Conservation (phyloP, 2,888 invertebrate species). For the Sylvicola fuscatus region DNA sequence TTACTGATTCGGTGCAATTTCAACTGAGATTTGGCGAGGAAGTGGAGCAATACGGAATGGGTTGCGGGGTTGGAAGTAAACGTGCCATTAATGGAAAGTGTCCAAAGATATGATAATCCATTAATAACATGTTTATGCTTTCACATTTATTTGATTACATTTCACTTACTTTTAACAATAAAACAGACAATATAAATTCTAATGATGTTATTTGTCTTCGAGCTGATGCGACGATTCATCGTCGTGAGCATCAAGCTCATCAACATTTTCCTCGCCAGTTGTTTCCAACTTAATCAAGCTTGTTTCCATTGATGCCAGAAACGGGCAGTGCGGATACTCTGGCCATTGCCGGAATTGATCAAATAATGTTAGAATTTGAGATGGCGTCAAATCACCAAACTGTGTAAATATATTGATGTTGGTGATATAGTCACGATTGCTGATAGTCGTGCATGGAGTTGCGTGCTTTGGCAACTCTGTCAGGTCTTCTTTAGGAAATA, state of each 20-base stretch:
- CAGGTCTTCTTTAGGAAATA: constrained; percentile 10
- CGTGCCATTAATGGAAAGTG: constrained; percentile 15
- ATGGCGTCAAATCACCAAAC: constrained; percentile 44
- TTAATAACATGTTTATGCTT: too few relatives aligned
- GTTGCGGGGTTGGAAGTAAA: constrained; percentile 15
- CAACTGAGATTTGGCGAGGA: constrained; percentile 17
- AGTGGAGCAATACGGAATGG: constrained; percentile 9
- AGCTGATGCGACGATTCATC: neutral
- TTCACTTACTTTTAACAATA: neutral
- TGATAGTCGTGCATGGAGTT: constrained; percentile 15
- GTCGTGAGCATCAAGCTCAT: constrained; percentile 10
- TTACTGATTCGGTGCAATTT: constrained; percentile 14
- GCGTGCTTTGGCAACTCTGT: constrained; percentile 15
- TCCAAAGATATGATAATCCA: neutral
- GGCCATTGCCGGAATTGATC: constrained; percentile 36
- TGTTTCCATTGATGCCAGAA: constrained; percentile 40
- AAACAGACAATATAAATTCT: too few relatives aligned
- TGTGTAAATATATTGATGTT: constrained; percentile 49
- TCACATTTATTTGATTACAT: too few relatives aligned
- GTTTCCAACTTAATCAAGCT: constrained; percentile 31
- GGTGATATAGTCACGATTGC: constrained; percentile 18
- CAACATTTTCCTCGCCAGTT: constrained; percentile 16
- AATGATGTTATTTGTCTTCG: neutral
- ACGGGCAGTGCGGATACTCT: constrained; percentile 41
- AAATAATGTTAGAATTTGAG: constrained; percentile 42